phyloP scores from a whole-genome alignment of 37 sponge, comb jelly and placozoan genomes.

The Bolinopsis microptera region DNA sequence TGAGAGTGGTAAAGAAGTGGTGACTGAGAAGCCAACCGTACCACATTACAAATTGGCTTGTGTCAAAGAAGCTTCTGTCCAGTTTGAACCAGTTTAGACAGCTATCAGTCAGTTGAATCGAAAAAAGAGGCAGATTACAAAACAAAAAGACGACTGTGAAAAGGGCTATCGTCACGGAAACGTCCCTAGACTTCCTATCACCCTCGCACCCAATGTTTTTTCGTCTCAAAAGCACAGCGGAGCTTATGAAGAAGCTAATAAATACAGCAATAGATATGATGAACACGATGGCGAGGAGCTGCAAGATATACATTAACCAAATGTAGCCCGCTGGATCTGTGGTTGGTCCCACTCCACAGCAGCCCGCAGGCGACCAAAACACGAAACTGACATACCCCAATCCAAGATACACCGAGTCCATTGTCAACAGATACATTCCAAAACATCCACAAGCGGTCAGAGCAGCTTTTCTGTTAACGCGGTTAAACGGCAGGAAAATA shows the following conservation, averaged over 20 bases:
- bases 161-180: not conserved
- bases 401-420: not conserved
- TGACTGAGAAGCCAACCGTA: not conserved
- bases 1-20: not conserved
- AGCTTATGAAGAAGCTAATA: not conserved
- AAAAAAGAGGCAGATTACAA: not conserved
- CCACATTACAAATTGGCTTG: not conserved
- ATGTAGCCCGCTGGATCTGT: not conserved
- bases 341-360: not conserved
- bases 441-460: not conserved
- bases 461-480: not conserved
- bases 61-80: not conserved
- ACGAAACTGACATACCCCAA: not conserved
- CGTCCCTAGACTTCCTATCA: not conserved
- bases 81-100: not conserved
- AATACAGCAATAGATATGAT: not conserved
- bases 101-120: not conserved
- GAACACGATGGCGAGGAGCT: not conserved
- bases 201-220: not conserved
- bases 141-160: not conserved
- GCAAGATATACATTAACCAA: not conserved
- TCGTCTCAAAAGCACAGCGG: not conserved
- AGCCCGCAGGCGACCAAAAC: not conserved
- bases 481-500: not conserved
- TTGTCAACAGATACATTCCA: not conserved